Conservation (phyloP, 2,888 invertebrate species). For the Polydrusus pterygomalis region DNA sequence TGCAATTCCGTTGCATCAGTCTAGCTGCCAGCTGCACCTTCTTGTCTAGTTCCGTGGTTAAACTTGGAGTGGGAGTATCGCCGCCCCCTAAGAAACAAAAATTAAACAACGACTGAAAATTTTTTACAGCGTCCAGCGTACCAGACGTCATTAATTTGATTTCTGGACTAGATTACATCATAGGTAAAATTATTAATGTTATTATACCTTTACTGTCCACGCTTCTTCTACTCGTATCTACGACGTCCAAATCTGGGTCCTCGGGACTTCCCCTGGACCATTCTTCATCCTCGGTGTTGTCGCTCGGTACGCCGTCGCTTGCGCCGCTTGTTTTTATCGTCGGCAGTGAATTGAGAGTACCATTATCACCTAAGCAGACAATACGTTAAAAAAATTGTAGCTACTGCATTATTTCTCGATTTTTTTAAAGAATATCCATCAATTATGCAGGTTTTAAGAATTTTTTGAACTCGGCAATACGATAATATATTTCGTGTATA, state of each 20-base stretch:
- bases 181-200: too few relatives aligned
- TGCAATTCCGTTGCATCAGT: conserved; percentile 84
- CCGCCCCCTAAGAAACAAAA: conserved; percentile 53
- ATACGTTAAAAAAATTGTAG: not conserved
- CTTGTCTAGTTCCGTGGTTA: conserved; percentile 82
- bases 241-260: conserved; percentile 78
- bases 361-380: conserved; percentile 39
- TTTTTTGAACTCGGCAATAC: too few relatives aligned
- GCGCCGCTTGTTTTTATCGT: conserved; percentile 71
- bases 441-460: too few relatives aligned
- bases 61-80: conserved; percentile 61
- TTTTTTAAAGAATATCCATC: too few relatives aligned
- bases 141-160: too few relatives aligned
- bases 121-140: too few relatives aligned
- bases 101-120: not conserved
- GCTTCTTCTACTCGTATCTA: conserved; percentile 63
- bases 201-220: conserved; percentile 45
- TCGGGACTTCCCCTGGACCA: conserved; percentile 83
- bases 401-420: not conserved
- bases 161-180: too few relatives aligned
- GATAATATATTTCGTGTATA: too few relatives aligned
- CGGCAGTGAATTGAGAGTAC: conserved; percentile 54
- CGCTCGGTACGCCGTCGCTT: conserved; percentile 77
- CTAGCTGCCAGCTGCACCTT: conserved; percentile 83
- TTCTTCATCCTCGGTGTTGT: conserved; percentile 82